Conservation (phyloP, 2,113 vertebrate genomes). For the Rhinichthys klamathensis region DNA sequence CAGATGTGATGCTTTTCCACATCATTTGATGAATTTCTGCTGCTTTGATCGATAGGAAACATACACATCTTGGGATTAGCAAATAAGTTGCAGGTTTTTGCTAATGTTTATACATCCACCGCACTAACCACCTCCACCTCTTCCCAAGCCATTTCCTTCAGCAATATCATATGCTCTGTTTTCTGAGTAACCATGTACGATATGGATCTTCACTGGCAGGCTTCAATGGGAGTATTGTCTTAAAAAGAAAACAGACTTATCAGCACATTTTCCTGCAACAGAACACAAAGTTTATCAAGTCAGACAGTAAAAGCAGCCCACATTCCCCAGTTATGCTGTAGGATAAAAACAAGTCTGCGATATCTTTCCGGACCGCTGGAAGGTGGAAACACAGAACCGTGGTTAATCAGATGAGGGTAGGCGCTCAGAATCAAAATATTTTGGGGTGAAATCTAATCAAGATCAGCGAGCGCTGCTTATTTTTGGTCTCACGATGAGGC, state of each 20-base stretch:
- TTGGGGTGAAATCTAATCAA: conserved; percentile 36
- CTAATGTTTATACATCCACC: conserved; percentile 16
- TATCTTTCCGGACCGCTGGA: conserved; percentile 38
- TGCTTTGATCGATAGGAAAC: neutral
- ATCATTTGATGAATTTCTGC: neutral
- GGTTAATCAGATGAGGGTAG: conserved; percentile 39
- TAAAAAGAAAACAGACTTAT: conserved; percentile 47
- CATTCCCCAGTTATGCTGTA: conserved; percentile 17
- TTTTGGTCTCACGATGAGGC: conserved; percentile 3
- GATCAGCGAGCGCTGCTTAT: conserved; percentile 9
- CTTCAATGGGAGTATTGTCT: conserved; percentile 54
- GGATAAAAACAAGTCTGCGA: conserved; percentile 35
- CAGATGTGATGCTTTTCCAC: neutral
- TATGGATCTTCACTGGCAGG: conserved; percentile 46
- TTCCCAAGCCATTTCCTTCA: conserved; percentile 44
- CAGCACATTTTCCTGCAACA: conserved; percentile 50
- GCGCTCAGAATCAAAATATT: conserved; percentile 43
- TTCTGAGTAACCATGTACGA: conserved; percentile 46
- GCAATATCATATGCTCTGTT: conserved; percentile 40
- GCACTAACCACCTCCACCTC: conserved; percentile 34
- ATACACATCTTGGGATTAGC: neutral
- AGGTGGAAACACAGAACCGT: conserved; percentile 30
- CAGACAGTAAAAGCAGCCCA: conserved; percentile 34
- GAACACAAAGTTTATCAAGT: conserved; percentile 42
- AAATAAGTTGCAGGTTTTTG: neutral